A percentile compares a stretch with the other conserved stretches of the same genome.
phyloP scores from a whole-genome alignment of 2,113 vertebrate genomes.

The Alectura lathami region DNA sequence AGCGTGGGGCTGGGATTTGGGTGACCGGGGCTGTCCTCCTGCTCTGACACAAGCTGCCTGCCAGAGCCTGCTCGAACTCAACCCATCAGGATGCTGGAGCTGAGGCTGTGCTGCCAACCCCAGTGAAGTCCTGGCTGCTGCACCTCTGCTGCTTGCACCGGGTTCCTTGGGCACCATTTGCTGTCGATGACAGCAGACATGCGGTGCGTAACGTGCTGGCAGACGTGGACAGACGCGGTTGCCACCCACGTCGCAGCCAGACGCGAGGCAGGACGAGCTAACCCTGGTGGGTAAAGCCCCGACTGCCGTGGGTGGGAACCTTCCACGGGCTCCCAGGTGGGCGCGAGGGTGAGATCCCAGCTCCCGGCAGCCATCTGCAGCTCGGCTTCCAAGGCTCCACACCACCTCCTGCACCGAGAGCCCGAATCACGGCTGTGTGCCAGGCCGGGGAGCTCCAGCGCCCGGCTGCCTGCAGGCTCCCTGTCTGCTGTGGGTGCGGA shows the following conservation, averaged over 20 bases:
- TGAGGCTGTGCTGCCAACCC: neutral
- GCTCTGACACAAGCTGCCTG: rapidly evolving
- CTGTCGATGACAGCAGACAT: neutral
- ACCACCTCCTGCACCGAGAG: neutral
- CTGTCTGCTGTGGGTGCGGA: neutral
- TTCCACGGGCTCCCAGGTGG: neutral
- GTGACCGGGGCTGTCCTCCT: rapidly evolving
- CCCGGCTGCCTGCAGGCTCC: neutral
- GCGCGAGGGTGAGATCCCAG: neutral
- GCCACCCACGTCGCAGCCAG: neutral
- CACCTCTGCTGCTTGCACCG: neutral
- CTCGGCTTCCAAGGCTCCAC: neutral
- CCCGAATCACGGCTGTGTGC: neutral
- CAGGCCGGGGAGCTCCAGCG: neutral
- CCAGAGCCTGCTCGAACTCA: neutral
- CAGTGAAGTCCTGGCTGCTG: neutral
- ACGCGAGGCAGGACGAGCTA: rapidly evolving
- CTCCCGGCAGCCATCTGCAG: neutral
- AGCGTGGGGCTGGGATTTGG: neutral
- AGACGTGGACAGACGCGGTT: neutral
- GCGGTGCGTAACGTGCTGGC: neutral
- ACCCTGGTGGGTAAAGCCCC: neutral
- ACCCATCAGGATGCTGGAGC: rapidly evolving
- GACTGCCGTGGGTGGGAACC: neutral
- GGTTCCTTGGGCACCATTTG: neutral